These are phyloP conservation scores for Gadus chalcogrammus DNA, from an alignment of 2,113 vertebrate species.

Conservation along the genomic window DNA sequence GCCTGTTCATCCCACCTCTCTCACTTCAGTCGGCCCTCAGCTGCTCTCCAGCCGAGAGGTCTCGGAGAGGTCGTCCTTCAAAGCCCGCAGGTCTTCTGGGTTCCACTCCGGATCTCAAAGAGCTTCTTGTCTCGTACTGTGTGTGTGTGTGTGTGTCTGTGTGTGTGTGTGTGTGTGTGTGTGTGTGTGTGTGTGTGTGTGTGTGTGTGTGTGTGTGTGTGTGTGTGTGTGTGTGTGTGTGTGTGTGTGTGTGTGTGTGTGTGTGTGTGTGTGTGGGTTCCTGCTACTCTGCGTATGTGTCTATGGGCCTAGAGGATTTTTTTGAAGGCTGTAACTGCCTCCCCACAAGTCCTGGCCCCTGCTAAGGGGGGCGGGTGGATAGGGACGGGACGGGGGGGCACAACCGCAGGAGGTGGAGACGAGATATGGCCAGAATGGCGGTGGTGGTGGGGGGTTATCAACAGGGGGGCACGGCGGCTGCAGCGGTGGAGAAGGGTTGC, in stretches of 20 bases:
- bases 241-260: constrained; percentile 21
- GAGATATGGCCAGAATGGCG: constrained; percentile 29
- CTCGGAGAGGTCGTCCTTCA: neutral
- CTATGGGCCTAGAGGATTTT: too few relatives aligned
- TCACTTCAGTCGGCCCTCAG: neutral
- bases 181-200: constrained; percentile 22
- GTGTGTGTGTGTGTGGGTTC: constrained; percentile 30
- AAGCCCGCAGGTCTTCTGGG: neutral
- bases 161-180: neutral
- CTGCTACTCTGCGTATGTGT: neutral
- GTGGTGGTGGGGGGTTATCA: neutral
- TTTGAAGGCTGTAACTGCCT: neutral
- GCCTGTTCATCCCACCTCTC: neutral
- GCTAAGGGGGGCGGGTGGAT: constrained; percentile 41
- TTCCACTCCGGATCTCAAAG: constrained; percentile 1
- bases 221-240: neutral
- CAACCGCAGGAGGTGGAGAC: constrained; percentile 14
- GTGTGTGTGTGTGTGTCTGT: neutral
- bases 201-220: constrained; percentile 31
- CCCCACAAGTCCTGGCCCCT: constrained; percentile 38
- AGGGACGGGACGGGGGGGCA: neutral
- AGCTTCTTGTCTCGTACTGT: constrained; percentile 10
- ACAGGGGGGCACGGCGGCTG: neutral
- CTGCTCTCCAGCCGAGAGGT: neutral
- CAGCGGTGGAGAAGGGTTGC: neutral